A percentile compares a stretch with the other conserved stretches of the same genome.
These are phyloP conservation scores for Cricetomys ansorgei DNA, from an alignment of 2,113 vertebrate species.

Conservation along the genomic window DNA sequence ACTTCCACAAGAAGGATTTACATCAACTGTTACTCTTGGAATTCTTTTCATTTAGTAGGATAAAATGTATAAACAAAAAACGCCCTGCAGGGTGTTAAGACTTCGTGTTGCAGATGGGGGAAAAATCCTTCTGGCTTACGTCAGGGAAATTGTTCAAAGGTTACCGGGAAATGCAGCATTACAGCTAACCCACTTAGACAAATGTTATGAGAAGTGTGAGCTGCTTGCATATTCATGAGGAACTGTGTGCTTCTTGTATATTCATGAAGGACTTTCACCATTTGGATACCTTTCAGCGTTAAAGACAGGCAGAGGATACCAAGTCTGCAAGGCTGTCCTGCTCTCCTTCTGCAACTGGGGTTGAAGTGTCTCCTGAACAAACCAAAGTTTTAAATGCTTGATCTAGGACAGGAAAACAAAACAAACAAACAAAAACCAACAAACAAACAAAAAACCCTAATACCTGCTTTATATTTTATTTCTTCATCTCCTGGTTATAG, in stretches of 20 bases:
- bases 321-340: background rate
- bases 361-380: background rate
- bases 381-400: background rate
- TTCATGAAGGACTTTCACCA: background rate
- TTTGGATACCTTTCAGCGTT: background rate
- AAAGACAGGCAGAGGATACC: background rate
- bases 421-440: no score
- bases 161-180: background rate
- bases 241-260: background rate
- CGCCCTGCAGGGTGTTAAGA: background rate
- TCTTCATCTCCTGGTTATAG: background rate
- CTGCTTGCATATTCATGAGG: background rate
- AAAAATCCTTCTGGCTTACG: background rate
- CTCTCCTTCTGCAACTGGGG: background rate
- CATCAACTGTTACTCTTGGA: background rate
- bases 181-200: background rate
- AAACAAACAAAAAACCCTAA: no score
- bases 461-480: background rate
- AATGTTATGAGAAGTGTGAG: background rate
- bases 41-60: conserved; percentile 23
- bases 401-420: conserved; percentile 6
- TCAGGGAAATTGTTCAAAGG: conserved; percentile 24
- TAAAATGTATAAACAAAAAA: conserved; percentile 9
- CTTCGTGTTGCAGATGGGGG: background rate
- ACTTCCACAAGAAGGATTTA: background rate